Conservation (phyloP, 2,797 vertebrate genomes). For the Orestias chungarensis region DNA sequence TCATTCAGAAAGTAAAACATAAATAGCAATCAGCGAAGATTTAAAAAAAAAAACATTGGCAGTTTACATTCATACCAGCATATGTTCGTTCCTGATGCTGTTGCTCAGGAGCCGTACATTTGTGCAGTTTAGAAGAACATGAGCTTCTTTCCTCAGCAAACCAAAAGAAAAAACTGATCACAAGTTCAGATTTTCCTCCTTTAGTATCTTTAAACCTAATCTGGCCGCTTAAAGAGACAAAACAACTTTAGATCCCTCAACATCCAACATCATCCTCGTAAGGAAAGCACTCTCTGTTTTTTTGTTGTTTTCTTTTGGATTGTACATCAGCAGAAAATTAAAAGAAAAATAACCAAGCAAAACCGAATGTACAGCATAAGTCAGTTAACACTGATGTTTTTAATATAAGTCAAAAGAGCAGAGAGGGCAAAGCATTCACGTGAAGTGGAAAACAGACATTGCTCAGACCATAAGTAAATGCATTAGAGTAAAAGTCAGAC, state of each 20-base stretch:
- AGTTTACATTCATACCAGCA: slow-evolving; percentile 75
- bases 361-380: slow-evolving; percentile 43
- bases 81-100: slow-evolving; percentile 46
- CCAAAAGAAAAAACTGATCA: slow-evolving; percentile 23
- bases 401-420: slow-evolving; percentile 59
- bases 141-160: slow-evolving; percentile 34
- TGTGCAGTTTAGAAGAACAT: slow-evolving; percentile 63
- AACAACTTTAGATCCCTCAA: background rate
- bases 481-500: slow-evolving; percentile 60
- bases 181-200: slow-evolving; percentile 19
- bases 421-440: slow-evolving; percentile 61
- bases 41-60: slow-evolving; percentile 51
- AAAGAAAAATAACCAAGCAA: slow-evolving; percentile 43
- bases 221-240: background rate
- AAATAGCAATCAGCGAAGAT: slow-evolving; percentile 38
- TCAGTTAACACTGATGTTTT: slow-evolving; percentile 58
- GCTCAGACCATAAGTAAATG: slow-evolving; percentile 57
- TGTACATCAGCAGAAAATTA: slow-evolving; percentile 72
- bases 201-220: background rate
- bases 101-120: slow-evolving; percentile 58
- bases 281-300: slow-evolving; percentile 44
- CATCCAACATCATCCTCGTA: slow-evolving; percentile 36
- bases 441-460: slow-evolving; percentile 67
- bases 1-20: slow-evolving; percentile 45
- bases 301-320: no score